Percentiles rank a stretch among this genome's conserved stretches.
Conservation (phyloP, 2,888 invertebrate genomes). For the Apantesis nais region DNA sequence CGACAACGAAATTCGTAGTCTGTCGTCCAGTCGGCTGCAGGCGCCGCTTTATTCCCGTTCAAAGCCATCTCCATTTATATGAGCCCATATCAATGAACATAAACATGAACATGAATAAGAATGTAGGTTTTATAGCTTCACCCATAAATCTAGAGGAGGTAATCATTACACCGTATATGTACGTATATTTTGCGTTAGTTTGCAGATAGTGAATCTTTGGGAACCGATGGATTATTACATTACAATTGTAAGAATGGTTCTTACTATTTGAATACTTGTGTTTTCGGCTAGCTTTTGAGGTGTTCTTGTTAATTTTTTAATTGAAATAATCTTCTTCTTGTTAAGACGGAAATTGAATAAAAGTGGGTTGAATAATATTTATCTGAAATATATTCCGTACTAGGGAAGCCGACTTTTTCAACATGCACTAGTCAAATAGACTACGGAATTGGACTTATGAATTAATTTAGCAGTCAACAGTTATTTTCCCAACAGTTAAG, state of each 20-base stretch:
- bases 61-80: slow-evolving; percentile 57
- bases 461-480: no score
- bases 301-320: no score
- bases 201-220: not conserved
- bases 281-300: not conserved
- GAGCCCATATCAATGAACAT: slow-evolving; percentile 71
- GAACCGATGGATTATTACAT: not conserved
- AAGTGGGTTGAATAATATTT: no score
- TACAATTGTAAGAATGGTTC: not conserved
- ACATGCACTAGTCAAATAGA: no score
- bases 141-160: slow-evolving; percentile 63
- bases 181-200: slow-evolving; percentile 9
- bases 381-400: no score
- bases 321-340: no score
- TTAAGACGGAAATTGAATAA: no score
- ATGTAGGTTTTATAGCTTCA: slow-evolving; percentile 65
- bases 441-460: no score
- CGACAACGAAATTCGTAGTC: slow-evolving; percentile 31
- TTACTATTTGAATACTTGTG: not conserved
- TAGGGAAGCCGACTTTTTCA: no score
- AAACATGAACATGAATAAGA: slow-evolving; percentile 75
- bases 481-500: no score
- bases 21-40: slow-evolving; percentile 45
- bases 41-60: slow-evolving; percentile 51
- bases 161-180: slow-evolving; percentile 56